phyloP scores from a whole-genome alignment of 30 jellyfish, hydroid and myxozoan genomes.

The Turritopsis rubra region DNA sequence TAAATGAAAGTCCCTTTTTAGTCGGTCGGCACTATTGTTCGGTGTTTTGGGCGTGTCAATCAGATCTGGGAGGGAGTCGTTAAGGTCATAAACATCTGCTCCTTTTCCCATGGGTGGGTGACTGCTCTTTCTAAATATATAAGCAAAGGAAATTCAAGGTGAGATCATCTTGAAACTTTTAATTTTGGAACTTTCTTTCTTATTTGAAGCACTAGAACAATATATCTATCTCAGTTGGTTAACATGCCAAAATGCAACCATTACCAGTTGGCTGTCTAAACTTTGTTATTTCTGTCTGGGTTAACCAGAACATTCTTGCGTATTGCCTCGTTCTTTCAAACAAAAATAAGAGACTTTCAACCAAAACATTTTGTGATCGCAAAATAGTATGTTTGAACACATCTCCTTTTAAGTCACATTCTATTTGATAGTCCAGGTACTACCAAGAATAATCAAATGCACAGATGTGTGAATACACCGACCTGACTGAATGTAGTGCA shows the following conservation, averaged over 20 bases:
- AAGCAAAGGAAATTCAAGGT: not conserved
- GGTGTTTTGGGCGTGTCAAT: slow-evolving; percentile 33
- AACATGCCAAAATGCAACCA: not conserved
- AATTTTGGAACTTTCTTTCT: not conserved
- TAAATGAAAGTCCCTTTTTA: slow-evolving; percentile 85
- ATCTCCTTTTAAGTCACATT: too few species aligned
- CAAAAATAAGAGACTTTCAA: too few species aligned
- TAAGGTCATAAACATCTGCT: not conserved
- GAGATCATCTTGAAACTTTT: not conserved
- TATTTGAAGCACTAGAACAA: not conserved
- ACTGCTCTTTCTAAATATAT: not conserved
- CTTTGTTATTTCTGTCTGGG: too few species aligned
- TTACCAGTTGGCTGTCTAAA: too few species aligned
- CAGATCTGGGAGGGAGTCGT: slow-evolving; percentile 42
- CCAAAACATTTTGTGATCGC: too few species aligned
- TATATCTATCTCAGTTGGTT: not conserved
- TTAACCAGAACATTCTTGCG: too few species aligned
- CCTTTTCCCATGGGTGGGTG: not conserved
- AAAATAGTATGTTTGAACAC: too few species aligned
- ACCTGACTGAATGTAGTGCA: not conserved
- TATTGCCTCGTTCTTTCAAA: too few species aligned
- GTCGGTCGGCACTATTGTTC: slow-evolving; percentile 74
- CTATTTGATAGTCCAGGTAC: too few species aligned
- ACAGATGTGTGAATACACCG: not conserved
- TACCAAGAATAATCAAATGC: too few species aligned